Evolutionary conservation across 2,888 invertebrate genomes (phyloP).

Genomic region (Sphaeridia pumilis): DNA sequence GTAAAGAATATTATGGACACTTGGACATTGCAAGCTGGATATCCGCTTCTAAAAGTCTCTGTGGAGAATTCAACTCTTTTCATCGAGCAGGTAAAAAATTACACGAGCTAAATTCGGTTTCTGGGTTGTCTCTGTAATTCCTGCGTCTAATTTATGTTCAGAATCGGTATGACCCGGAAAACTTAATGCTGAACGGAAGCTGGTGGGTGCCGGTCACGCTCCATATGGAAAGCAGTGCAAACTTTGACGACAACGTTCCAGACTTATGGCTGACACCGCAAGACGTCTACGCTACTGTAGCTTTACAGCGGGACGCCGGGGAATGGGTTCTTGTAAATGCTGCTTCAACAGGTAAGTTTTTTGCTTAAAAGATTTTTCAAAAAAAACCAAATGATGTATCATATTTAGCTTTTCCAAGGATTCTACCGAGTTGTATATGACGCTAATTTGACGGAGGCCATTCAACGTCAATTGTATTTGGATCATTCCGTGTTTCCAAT

Average conservation of each 20-base stretch:
- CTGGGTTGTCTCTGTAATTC: too few species aligned
- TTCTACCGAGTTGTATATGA: constrained; percentile 23
- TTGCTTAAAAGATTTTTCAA: not conserved
- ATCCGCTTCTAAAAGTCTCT: constrained; percentile 21
- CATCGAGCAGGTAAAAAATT: constrained; percentile 13
- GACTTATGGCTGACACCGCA: constrained; percentile 4
- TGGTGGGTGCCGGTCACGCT: constrained; percentile 27
- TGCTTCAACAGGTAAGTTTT: constrained; percentile 24
- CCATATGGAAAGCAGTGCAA: not conserved
- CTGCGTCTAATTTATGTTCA: not conserved
- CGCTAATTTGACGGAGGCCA: constrained; percentile 13
- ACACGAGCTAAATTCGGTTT: not conserved
- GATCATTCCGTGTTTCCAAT: constrained; percentile 6
- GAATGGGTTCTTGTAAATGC: constrained; percentile 25
- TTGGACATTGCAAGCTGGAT: constrained; percentile 25
- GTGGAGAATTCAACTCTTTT: not conserved
- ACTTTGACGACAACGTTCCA: constrained; percentile 2
- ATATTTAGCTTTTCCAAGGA: too few species aligned
- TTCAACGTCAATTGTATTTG: constrained; percentile 12
- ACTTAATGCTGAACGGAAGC: not conserved
- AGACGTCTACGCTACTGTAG: not conserved
- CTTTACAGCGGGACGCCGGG: not conserved
- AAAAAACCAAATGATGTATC: too few species aligned
- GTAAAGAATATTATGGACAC: constrained; percentile 27
- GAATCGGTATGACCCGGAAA: constrained; percentile 13